Evolutionary conservation across 2,113 vertebrate genomes (phyloP).

Genomic region (Verasper variegatus): DNA sequence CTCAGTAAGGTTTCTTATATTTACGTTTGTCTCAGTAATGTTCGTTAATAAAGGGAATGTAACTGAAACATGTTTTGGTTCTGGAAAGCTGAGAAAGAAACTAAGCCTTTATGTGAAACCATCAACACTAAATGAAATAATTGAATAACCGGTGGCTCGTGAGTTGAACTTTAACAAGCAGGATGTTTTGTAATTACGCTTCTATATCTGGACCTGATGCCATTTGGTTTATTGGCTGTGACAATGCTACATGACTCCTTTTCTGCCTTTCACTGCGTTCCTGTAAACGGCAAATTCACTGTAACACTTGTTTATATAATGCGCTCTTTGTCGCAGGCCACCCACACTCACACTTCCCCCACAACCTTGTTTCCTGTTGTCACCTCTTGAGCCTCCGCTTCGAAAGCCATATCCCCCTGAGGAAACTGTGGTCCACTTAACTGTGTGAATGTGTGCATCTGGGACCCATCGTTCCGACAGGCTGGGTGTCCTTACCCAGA

Average conservation of each 20-base stretch:
- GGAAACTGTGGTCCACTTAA: slow-evolving; percentile 49
- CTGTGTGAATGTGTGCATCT: slow-evolving; percentile 34
- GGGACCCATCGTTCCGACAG: slow-evolving; percentile 24
- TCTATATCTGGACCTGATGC: slow-evolving; percentile 44
- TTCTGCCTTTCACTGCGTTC: slow-evolving; percentile 40
- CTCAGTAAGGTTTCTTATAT: neutral
- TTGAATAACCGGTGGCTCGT: neutral
- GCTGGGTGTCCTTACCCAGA: slow-evolving; percentile 28
- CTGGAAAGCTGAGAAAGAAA: too few species aligned
- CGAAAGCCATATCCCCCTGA: slow-evolving; percentile 54
- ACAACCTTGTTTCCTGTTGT: slow-evolving; percentile 63
- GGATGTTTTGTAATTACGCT: slow-evolving; percentile 36
- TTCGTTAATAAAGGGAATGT: neutral
- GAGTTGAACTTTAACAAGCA: neutral
- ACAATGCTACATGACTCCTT: slow-evolving; percentile 41
- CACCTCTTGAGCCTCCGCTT: slow-evolving; percentile 61
- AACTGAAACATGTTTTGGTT: too few species aligned
- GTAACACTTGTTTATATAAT: slow-evolving; percentile 70
- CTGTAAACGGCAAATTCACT: slow-evolving; percentile 57
- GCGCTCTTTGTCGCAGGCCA: slow-evolving; percentile 58
- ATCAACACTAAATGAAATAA: neutral
- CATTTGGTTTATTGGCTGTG: slow-evolving; percentile 56
- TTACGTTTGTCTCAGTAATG: neutral
- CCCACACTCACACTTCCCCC: slow-evolving; percentile 67
- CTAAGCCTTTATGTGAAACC: too few species aligned